Base-by-base conservation (phyloP, 1,140 invertebrate genomes). In the Eciton burchellii region DNA sequence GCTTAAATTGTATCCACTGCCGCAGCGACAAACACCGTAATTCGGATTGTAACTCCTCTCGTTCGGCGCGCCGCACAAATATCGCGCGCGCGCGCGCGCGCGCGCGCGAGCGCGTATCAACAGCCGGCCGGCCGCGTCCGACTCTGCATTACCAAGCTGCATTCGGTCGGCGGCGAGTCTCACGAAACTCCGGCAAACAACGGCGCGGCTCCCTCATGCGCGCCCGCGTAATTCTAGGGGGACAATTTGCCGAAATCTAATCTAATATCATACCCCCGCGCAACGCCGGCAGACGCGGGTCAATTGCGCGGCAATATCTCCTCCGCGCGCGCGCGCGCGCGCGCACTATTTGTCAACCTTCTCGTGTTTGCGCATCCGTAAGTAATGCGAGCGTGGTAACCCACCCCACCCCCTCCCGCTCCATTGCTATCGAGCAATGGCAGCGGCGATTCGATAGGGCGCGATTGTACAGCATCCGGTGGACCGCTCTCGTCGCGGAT, bases 281-380 rank as follows among this genome's bases (percentile, higher is more conserved):
- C 63, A 77, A 88, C 73, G 82, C 59, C 26, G 26, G 35, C 6
- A 16, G 19, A 1, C 43, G 62, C 47, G 35, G 81, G 83, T 88
- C 83, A 88, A 88, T 88, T 76, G 86, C 74, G 81, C 83, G 83
- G 83, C 84, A 85, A 88, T 88, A 88, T 60, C 77, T 68, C 71
- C 66, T 19, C 52, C 63, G 56, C 29, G 47, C 81, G 72, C 71
- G 74, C 63, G 56, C 29, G 47, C 81, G 72, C 71, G 74, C 72
- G 79, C 72, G 73, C 84, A 52, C 41, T 45, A 86, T 88, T 88
- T 88, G 86, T 88, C 87, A 88, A 88, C 57, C 86, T 88, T 83
- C 73, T 83, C 73, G 60, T 88, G 84, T 88, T 88, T 88, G 86
- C 81, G 52, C 79, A 88, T 74, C 87, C 65, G 87, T 83, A 88